Base-by-base conservation (phyloP, 2,888 invertebrate genomes). In the Drosophila limbata region DNA sequence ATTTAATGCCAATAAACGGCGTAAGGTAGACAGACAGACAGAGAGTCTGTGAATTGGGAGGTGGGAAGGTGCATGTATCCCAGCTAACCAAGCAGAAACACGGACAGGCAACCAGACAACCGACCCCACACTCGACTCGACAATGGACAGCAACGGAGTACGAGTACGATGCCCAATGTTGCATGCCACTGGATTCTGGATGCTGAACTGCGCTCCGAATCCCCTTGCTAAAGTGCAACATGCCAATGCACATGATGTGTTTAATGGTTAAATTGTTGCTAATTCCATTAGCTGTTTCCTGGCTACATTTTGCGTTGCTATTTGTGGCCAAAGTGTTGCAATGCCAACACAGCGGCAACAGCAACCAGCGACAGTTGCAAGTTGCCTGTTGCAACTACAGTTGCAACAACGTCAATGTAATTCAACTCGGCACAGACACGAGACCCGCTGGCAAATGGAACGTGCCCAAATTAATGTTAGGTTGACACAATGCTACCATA, bases 231-330 rank as follows among this genome's bases (percentile, higher is more conserved):
- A 69, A 73, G 64, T 83, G 80, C 78, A 80, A 81, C 81, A 85
- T 83, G 88, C 86, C 84, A 88, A 83, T 85, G 81, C 84, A 87
- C 84, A 80, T 88, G 79, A 84, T 88, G 81, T 86, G 86, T 84
- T 86, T 86, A 88, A 88, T 88, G 86, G 78, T 88, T 86, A 86
- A 88, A 88, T 88, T 88, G 86, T 88, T 88, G 86, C 86, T 88
- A 86, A 86, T 86, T 86, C 84, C 85, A 86, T 88, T 88, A 81
- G 81, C 74, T 63, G 72, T 68, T 79, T 82, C 73, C 73, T 69
- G 77, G 71, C 84, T 84, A 64, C 79, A 71, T 73, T 66, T 52
- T 65, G 64, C 80, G 72, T 72, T 72, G 51, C 57, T 69, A 60
- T 72, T 85, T 85, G 86, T 77, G 81, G 79, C 83, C 76, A 82